phyloP scores from a whole-genome alignment of 2,797 vertebrate species.

The Enoplosus armatus region DNA sequence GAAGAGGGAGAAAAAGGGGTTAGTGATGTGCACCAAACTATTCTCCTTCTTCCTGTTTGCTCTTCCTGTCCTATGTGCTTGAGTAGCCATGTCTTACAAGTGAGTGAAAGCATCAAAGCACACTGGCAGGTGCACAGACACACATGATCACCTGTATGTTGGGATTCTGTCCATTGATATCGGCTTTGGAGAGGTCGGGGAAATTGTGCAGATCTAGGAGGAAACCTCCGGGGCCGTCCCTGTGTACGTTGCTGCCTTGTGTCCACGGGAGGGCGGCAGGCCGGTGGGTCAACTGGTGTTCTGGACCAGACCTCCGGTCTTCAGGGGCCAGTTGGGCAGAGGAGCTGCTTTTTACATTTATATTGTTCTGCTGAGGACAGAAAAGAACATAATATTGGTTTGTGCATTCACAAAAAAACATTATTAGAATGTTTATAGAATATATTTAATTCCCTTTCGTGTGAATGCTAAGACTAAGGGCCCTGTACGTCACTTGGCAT shows the following conservation, averaged over 20 bases:
- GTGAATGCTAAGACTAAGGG: conserved; percentile 1
- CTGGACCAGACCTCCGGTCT: conserved; percentile 79
- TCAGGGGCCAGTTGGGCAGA: conserved; percentile 74
- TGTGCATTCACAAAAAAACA: neutral
- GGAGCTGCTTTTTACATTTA: conserved; percentile 84
- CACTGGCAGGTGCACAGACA: conserved; percentile 59
- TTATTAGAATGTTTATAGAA: neutral
- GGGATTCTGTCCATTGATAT: conserved; percentile 97
- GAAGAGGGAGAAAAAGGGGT: conserved; percentile 63
- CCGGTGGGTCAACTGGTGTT: conserved; percentile 84
- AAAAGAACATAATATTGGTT: neutral
- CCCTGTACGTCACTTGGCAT: conserved; percentile 6
- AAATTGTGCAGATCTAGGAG: conserved; percentile 96
- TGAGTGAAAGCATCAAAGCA: conserved; percentile 55
- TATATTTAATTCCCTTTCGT: neutral
- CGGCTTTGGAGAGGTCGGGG: conserved; percentile 96
- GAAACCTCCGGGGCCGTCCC: conserved; percentile 92
- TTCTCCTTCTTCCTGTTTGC: conserved; percentile 74
- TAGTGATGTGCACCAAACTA: conserved; percentile 82
- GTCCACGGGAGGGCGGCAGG: conserved; percentile 87
- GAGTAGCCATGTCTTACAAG: conserved; percentile 71
- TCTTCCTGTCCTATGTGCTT: conserved; percentile 74
- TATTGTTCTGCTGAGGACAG: conserved; percentile 83
- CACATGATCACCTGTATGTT: conserved; percentile 93
- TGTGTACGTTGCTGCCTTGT: conserved; percentile 86